Conservation (phyloP, 2,888 invertebrate genomes). For the Dusona sp. region DNA sequence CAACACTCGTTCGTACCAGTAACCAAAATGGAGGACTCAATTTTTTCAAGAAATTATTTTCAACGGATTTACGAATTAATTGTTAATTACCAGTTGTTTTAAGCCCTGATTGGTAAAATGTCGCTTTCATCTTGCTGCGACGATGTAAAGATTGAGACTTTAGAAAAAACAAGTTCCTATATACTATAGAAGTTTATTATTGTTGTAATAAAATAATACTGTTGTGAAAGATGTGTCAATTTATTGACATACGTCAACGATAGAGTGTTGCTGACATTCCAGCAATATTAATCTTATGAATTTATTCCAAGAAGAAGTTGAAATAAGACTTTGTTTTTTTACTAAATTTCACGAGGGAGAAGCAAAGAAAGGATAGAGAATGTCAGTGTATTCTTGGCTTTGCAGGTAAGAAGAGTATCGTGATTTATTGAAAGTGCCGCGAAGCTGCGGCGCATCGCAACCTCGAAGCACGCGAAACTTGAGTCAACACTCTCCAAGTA, state of each 20-base stretch:
- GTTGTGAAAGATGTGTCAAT: not conserved
- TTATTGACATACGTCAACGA: not conserved
- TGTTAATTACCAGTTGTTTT: not conserved
- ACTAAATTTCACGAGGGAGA: not conserved
- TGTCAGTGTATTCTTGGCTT: slow-evolving; percentile 6
- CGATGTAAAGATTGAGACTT: not conserved
- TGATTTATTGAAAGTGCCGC: slow-evolving; percentile 3
- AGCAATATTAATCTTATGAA: not conserved
- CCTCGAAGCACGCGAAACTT: not conserved
- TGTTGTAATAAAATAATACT: too few relatives aligned
- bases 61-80: too few relatives aligned
- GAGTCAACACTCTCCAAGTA: not conserved
- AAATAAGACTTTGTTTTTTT: not conserved
- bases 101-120: not conserved
- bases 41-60: not conserved
- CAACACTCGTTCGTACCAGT: not conserved
- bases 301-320: not conserved
- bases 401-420: slow-evolving; percentile 5
- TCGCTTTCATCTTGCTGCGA: not conserved
- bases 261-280: not conserved
- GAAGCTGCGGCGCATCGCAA: not conserved
- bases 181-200: too few relatives aligned
- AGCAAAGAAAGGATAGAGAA: too few relatives aligned
- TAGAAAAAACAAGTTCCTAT: not conserved
- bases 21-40: not conserved